These are phyloP conservation scores for Aleiodes alternator DNA, from an alignment of 2,888 invertebrate species.

Conservation along the genomic window DNA sequence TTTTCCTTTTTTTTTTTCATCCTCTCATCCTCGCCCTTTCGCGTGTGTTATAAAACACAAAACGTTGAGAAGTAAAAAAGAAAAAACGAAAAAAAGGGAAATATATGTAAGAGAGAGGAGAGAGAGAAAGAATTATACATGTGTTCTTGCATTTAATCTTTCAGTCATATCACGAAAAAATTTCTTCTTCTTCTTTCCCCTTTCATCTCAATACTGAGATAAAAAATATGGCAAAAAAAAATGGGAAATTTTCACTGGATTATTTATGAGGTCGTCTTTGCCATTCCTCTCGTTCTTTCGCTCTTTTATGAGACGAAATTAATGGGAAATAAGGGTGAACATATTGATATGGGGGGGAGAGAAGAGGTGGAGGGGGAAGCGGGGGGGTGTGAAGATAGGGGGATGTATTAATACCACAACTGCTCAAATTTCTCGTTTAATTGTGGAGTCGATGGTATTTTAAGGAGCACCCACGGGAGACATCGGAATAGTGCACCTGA, in stretches of 20 bases:
- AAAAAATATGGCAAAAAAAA: not conserved
- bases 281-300: not conserved
- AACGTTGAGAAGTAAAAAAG: not conserved
- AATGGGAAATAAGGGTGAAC: not conserved
- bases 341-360: constrained; percentile 11
- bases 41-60: constrained; percentile 4
- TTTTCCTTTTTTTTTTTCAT: not conserved
- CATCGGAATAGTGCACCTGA: constrained; percentile 18
- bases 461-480: constrained; percentile 31
- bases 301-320: not conserved
- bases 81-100: not conserved
- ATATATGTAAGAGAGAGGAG: constrained; percentile 15
- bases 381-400: not conserved
- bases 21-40: not conserved
- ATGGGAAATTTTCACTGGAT: not conserved
- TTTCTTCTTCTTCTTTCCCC: constrained; percentile 7
- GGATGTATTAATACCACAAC: constrained; percentile 31
- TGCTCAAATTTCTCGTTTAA: constrained; percentile 35
- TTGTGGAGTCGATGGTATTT: constrained; percentile 31
- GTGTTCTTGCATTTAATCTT: constrained; percentile 36
- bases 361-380: not conserved
- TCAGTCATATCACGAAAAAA: constrained; percentile 28
- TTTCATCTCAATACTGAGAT: not conserved
- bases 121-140: constrained; percentile 33
- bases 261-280: not conserved